A percentile compares a stretch with the other conserved stretches of the same genome.
These are phyloP conservation scores for Tachina fera DNA, from an alignment of 2,888 invertebrate species.

Conservation along the genomic window DNA sequence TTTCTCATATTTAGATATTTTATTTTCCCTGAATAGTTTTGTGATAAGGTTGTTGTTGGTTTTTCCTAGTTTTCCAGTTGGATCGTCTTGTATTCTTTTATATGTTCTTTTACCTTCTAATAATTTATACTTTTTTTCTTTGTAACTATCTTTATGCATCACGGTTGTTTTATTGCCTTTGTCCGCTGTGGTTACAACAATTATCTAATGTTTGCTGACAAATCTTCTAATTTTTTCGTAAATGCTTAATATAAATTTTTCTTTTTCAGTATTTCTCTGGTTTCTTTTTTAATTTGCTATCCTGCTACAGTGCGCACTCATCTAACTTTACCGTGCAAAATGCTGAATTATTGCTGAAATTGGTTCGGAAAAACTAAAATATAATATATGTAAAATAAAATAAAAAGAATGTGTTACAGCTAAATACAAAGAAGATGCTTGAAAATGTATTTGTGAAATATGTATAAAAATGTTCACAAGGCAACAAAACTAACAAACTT, in stretches of 20 bases:
- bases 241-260: conserved; percentile 6
- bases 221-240: not conserved
- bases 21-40: not conserved
- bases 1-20: not conserved
- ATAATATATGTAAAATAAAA: no score
- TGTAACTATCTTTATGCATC: conserved; percentile 2
- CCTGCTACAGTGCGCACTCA: no score
- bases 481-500: no score
- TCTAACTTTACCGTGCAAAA: no score
- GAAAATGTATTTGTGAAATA: no score
- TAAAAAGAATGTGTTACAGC: no score
- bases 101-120: not conserved
- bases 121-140: not conserved
- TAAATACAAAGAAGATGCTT: no score
- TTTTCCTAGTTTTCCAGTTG: not conserved
- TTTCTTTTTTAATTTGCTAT: not conserved
- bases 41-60: not conserved
- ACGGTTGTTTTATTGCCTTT: conserved; percentile 5
- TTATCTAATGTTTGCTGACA: not conserved
- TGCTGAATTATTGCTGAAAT: no score
- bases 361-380: no score
- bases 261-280: not conserved
- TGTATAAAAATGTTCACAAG: no score
- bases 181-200: not conserved
- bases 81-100: not conserved